Evolutionary conservation across 2,888 invertebrate genomes (phyloP), one percentile per base, ranked within the genome.

Genomic region (Platynereis dumerilii): DNA sequence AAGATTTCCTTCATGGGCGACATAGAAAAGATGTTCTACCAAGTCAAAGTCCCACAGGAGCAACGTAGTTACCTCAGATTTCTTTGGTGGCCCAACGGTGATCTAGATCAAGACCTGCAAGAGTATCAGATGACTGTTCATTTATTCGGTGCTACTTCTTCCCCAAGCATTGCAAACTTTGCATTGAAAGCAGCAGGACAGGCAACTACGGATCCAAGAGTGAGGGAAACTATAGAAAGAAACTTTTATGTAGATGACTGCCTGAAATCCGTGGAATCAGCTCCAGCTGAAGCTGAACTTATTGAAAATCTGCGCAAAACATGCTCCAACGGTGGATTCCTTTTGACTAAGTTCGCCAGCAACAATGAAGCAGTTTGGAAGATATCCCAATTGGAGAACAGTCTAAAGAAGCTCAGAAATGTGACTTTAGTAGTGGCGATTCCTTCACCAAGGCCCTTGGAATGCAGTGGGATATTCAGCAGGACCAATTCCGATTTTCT

Each of bases 221-320:
- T 66, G 15, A 45, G 68, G 17, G 22, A 29, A 2, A 69, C 69
- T 48, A 52, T 71, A 0, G 34, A 53, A n/a, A 26, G 55, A 15
- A 60, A 68, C 27, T 65, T 69, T 27, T 68, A 71, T 57, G 71
- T 69, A 0, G 72, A 71, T 42, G 70, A 71, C 52, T 68, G 69
- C 1, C 44, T 69, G 45, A 56, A 7, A 15, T 48, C 12, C 59
- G 65, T 66, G 2, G 26, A 53, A 17, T 42, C 39, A 22, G 65
- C 29, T 20, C 27, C 61, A 0, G 22, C 28, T 15, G 66, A 68
- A 0, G 26, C 44, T 17, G n/a, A n/a, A n/a, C n/a, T n/a, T n/a
- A n/a, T n/a, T n/a, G n/a, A n/a, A n/a, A n/a, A n/a, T n/a, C n/a
- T n/a, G n/a, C n/a, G n/a, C n/a, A n/a, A n/a, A n/a, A n/a, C n/a